Evolutionary conservation across 2,888 invertebrate genomes (phyloP), one percentile per base, ranked within the genome.

Genomic region (Sarcophaga rosellei): DNA sequence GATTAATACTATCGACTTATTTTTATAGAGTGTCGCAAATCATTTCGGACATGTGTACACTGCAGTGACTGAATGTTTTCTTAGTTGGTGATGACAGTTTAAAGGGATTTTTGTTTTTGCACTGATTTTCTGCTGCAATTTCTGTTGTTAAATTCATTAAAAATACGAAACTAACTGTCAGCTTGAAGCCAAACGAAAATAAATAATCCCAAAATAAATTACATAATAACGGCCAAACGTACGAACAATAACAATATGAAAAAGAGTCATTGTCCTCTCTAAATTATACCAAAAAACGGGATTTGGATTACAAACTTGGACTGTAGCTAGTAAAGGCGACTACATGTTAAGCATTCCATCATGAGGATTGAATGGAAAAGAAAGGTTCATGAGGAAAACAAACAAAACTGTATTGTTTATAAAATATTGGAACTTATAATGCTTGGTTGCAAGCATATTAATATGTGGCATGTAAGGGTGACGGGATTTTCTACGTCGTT

Each of bases 151-250:
- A 85, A 85, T 81, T 74, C 74, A 78, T 81, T 81, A 69, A 73
- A 78, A 69, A 81, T 76, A 61, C 72, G 68, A 47, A 47, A 81
- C 23, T 3, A 25, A 25, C 25, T 4, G 25, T 25, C 4, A 25
- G 4, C 4, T 25, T 25, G 3, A 25, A 78, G 81, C 74, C 78
- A 81, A n/a, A n/a, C n/a, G n/a, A 78, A 75, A 62, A 81, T 81
- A 81, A 65, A 82, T 85, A 85, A 85, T 81, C 85, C 81, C 66
- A 79, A 85, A 63, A 85, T 85, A 85, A 85, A 85, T 85, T 79
- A 72, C 66, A 79, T 81, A 78, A 78, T 81, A 81, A 59, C 68
- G 73, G 72, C 25, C 12, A 12, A 47, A 47, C 10, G 11, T 25
- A 25, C 25, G 4, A 4, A 25, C 4, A 47, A 12, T 2, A 69